These are phyloP conservation scores for Anoplius nigerrimus DNA, from an alignment of 2,888 invertebrate species.

Conservation along the genomic window DNA sequence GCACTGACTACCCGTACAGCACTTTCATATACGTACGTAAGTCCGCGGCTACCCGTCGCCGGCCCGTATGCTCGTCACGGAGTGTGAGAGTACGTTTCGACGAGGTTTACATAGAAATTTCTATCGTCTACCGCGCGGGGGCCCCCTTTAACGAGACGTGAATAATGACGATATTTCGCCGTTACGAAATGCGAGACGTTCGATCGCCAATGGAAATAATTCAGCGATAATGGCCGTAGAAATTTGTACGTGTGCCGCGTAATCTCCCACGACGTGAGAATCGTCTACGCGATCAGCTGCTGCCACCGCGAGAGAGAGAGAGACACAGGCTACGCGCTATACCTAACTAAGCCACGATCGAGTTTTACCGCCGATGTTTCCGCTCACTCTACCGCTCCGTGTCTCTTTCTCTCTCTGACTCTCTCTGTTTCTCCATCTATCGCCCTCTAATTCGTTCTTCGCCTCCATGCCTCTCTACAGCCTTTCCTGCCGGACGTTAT, in stretches of 20 bases:
- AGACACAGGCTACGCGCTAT: slow-evolving; percentile 55
- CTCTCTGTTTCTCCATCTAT: slow-evolving; percentile 14
- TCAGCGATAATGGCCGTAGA: slow-evolving; percentile 45
- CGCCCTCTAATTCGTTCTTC: slow-evolving; percentile 15
- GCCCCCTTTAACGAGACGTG: slow-evolving; percentile 45
- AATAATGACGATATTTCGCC: slow-evolving; percentile 49
- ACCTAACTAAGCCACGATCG: slow-evolving; percentile 57
- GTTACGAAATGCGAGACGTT: slow-evolving; percentile 41
- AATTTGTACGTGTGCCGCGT: slow-evolving; percentile 34
- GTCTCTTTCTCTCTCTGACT: slow-evolving; percentile 7
- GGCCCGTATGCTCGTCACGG: not conserved
- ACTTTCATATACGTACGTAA: not conserved
- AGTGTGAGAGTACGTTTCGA: slow-evolving; percentile 31
- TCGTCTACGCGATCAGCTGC: slow-evolving; percentile 1
- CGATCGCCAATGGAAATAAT: slow-evolving; percentile 40
- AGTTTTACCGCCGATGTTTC: slow-evolving; percentile 41
- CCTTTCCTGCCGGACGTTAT: too few relatives aligned
- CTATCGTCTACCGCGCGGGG: slow-evolving; percentile 35
- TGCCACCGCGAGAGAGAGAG: slow-evolving; percentile 38
- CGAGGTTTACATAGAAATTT: slow-evolving; percentile 47
- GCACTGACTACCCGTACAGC: slow-evolving; percentile 33
- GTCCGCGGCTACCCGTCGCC: not conserved
- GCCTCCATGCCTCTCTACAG: not conserved
- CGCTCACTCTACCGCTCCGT: slow-evolving; percentile 49
- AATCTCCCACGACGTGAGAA: slow-evolving; percentile 27